Evolutionary conservation across 2,113 vertebrate genomes (phyloP), one percentile per base, ranked within the genome.

Genomic region (Ascaphus truei): DNA sequence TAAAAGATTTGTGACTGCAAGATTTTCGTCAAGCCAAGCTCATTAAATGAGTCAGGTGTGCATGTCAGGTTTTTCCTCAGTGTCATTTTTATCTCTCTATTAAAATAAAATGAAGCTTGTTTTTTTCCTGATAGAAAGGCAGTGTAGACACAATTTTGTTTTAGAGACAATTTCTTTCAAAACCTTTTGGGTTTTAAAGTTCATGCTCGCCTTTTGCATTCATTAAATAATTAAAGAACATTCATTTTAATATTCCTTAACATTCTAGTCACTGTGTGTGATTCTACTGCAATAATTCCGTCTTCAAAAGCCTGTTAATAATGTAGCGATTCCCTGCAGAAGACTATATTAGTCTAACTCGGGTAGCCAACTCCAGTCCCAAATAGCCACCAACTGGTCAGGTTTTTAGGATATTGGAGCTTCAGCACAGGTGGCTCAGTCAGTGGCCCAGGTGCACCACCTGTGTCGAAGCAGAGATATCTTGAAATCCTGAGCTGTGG

Each of bases 251-350:
- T 69, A 61, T 69, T 48, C 47, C 31, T 22, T 25, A 50, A 61
- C 16, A 34, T 61, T 69, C 43, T 52, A 55, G 50, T 55, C 50
- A 22, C 62, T 56, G 5, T 55, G 16, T 66, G 34, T 61, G 57
- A 25, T 30, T 34, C 52, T 50, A 36, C 20, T 30, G 67, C 51
- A 52, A 61, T 41, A 41, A 61, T 61, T 12, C 25, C 15, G 48
- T 20, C 67, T 60, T 69, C 39, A 69, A 61, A 69, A 69, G 41
- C 50, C 63, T 51, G 59, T 57, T 61, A 69, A 69, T 69, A 57
- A 69, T 51, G 57, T 51, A 23, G 56, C n/a, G n/a, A n/a, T n/a
- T n/a, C n/a, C n/a, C n/a, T n/a, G n/a, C n/a, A n/a, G n/a, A n/a
- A n/a, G n/a, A n/a, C n/a, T n/a, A n/a, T n/a, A n/a, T n/a, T n/a